These are phyloP conservation scores for Rhabdophis nuchalis DNA, from an alignment of 2,797 vertebrate species.

Conservation along the genomic window DNA sequence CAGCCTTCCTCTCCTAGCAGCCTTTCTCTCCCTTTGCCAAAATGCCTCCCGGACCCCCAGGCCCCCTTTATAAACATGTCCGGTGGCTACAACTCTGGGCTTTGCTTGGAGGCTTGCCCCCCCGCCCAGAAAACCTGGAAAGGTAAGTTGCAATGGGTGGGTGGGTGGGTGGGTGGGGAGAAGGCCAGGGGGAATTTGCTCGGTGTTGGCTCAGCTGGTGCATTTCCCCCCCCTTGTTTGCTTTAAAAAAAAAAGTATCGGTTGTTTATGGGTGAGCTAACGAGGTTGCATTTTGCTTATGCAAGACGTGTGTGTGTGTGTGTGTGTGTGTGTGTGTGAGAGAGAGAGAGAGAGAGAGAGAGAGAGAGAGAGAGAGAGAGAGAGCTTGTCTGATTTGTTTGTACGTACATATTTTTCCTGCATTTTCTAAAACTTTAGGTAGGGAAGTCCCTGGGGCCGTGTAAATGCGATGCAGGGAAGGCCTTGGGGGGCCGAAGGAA, in stretches of 20 bases:
- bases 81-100: background rate
- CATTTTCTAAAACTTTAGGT: background rate
- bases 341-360: too few relatives aligned
- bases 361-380: too few relatives aligned
- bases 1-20: background rate
- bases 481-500: background rate
- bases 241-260: background rate
- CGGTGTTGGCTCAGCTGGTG: background rate
- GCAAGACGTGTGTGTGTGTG: background rate
- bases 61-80: background rate
- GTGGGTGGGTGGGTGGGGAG: too few relatives aligned
- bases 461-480: background rate
- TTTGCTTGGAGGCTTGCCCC: background rate
- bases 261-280: background rate
- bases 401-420: background rate
- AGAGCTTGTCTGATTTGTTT: background rate
- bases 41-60: background rate
- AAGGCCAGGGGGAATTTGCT: background rate
- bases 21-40: background rate
- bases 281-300: background rate
- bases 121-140: background rate
- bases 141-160: background rate
- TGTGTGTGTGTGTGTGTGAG: too few relatives aligned
- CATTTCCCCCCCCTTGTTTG: background rate
- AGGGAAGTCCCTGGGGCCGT: background rate